These are phyloP conservation scores for Eleutherodactylus coqui DNA, from an alignment of 2,797 vertebrate species.

Conservation along the genomic window DNA sequence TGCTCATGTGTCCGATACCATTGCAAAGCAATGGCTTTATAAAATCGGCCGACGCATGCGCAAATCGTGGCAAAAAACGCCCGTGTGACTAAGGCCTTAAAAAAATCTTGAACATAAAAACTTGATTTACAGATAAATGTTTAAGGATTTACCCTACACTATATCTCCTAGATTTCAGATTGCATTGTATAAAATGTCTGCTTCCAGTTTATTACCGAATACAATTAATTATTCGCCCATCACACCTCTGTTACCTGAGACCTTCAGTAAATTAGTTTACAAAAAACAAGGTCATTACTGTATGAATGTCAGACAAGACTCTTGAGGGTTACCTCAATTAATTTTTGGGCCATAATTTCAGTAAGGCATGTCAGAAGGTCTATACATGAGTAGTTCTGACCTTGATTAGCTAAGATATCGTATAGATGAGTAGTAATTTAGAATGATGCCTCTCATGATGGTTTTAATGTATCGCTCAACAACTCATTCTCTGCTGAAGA, in stretches of 20 bases:
- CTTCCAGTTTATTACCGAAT: neutral
- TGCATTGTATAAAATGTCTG: neutral
- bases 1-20: no score
- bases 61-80: no score
- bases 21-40: no score
- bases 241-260: neutral
- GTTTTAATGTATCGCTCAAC: conserved; percentile 4
- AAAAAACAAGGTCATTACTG: conserved; percentile 2
- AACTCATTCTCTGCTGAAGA: neutral
- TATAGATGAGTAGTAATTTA: conserved; percentile 16
- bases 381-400: conserved; percentile 1
- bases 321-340: conserved; percentile 9
- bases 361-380: conserved; percentile 22
- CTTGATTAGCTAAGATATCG: neutral
- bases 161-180: neutral
- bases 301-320: conserved; percentile 2
- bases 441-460: neutral
- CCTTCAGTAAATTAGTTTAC: neutral
- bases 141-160: neutral
- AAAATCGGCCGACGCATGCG: no score
- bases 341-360: neutral
- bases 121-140: neutral
- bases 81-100: no score
- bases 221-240: neutral
- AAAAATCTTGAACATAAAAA: no score